Evolutionary conservation across 2,888 invertebrate species (phyloP), one percentile per base, ranked within the genome.

Genomic region (Limnephilus rhombicus): DNA sequence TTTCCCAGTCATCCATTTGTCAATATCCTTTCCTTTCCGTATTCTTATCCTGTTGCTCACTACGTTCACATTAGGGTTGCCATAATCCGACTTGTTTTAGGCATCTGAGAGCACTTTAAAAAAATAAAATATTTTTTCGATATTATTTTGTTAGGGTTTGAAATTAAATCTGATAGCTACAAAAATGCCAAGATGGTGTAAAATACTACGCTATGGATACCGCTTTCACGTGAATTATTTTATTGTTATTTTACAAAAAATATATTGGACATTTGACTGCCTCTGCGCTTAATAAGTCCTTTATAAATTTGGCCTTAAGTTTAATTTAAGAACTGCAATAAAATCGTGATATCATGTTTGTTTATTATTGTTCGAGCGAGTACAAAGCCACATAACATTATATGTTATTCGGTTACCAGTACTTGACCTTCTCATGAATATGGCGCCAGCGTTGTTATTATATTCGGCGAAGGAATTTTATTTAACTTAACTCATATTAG

Each of bases 321-420:
- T 83, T 83, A 83, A 68, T 83, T 83, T 83, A 83, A 83, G 41
- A 37, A 83, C 37, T 9, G 41, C n/a, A 24, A 83, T 83, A 83
- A 83, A 68, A 68, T 68, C 68, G 18, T 83, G 83, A 83, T 37
- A 37, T 83, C 83, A 87, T 87, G 15, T 53, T 49, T 49, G 86
- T 49, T 87, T 53, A 45, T 41, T 29, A 53, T n/a, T 49, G 49
- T 29, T 53, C 15, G 29, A 87, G 41, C 45, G 12, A 31, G n/a
- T 87, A 45, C 29, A 68, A 68, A 68, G 68, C 68, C n/a, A n/a
- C 24, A 68, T 68, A 68, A 68, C 24, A 68, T 68, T 68, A 68
- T 18, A 68, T 68, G 12, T 45, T 45, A 68, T 68, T 68, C 68
- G 24, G 68, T 68, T 68, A 68, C 68, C 68, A 68, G 68, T 24